A percentile compares a stretch with the other conserved stretches of the same genome.
phyloP scores from a whole-genome alignment of 2,888 invertebrate genomes.

The Helleia helle region DNA sequence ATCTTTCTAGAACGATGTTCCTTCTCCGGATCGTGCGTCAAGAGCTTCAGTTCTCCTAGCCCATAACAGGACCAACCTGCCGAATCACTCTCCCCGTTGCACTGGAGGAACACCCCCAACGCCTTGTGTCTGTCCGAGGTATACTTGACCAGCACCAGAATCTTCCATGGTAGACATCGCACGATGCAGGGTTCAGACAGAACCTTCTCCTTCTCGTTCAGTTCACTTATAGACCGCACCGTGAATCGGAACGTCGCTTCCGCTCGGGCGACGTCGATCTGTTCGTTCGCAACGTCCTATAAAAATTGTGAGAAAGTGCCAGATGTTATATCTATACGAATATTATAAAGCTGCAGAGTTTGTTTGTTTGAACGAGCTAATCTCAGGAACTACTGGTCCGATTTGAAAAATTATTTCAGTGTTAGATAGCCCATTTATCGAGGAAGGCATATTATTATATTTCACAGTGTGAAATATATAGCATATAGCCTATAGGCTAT shows the following conservation, averaged over 20 bases:
- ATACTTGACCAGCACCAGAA: conserved; percentile 91
- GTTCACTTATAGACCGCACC: conserved; percentile 89
- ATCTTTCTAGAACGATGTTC: conserved; percentile 89
- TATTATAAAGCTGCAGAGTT: too few relatives aligned
- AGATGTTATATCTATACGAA: too few relatives aligned
- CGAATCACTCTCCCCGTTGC: conserved; percentile 97
- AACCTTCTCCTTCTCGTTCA: conserved; percentile 85
- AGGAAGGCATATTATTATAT: too few relatives aligned
- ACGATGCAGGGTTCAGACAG: conserved; percentile 94
- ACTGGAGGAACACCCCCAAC: conserved; percentile 90
- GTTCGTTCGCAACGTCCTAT: conserved; percentile 68
- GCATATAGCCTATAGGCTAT: too few relatives aligned
- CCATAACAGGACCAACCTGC: conserved; percentile 99
- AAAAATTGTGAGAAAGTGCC: too few relatives aligned
- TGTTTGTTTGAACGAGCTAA: too few relatives aligned
- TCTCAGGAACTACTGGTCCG: too few relatives aligned
- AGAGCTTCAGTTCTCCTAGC: conserved; percentile 90
- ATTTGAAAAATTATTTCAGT: too few relatives aligned
- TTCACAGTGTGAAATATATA: too few relatives aligned
- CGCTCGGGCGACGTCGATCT: conserved; percentile 87
- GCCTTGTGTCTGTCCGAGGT: conserved; percentile 81
- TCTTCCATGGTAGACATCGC: conserved; percentile 98
- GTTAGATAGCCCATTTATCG: too few relatives aligned
- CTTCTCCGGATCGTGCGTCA: conserved; percentile 87
- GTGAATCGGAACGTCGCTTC: conserved; percentile 94